These are phyloP conservation scores for Miltochrista miniata DNA, from an alignment of 2,888 invertebrate species.

Conservation along the genomic window DNA sequence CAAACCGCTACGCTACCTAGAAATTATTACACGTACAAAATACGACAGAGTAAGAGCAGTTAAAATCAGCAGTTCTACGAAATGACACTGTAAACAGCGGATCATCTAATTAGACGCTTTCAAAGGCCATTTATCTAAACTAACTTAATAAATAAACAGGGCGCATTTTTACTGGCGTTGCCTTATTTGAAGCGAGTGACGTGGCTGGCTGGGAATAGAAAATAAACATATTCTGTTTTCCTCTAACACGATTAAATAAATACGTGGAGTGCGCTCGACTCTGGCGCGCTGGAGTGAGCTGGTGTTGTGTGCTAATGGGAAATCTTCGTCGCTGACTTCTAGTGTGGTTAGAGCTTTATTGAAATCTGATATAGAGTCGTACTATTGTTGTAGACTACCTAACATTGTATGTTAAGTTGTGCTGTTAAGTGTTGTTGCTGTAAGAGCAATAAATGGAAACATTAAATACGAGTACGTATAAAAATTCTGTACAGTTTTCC, in stretches of 20 bases:
- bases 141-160: slow-evolving; percentile 31
- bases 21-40: background rate
- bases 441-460: too few relatives aligned
- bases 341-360: too few relatives aligned
- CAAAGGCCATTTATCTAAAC: slow-evolving; percentile 35
- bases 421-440: too few relatives aligned
- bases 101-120: slow-evolving; percentile 24
- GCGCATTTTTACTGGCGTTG: slow-evolving; percentile 11
- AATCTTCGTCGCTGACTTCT: too few relatives aligned
- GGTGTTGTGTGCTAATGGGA: too few relatives aligned
- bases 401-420: too few relatives aligned
- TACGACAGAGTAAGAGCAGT: background rate
- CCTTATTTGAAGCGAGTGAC: background rate
- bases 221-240: slow-evolving; percentile 52
- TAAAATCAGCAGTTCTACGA: slow-evolving; percentile 7
- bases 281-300: background rate
- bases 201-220: slow-evolving; percentile 44
- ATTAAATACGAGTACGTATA: too few relatives aligned
- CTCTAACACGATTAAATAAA: slow-evolving; percentile 48
- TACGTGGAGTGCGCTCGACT: background rate
- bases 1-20: too few relatives aligned
- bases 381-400: too few relatives aligned
- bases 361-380: too few relatives aligned
- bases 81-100: slow-evolving; percentile 12
- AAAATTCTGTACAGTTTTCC: too few relatives aligned